Percentiles rank a stretch among this genome's conserved stretches.
Conservation (phyloP, 2,797 vertebrate genomes). For the Anabas testudineus region DNA sequence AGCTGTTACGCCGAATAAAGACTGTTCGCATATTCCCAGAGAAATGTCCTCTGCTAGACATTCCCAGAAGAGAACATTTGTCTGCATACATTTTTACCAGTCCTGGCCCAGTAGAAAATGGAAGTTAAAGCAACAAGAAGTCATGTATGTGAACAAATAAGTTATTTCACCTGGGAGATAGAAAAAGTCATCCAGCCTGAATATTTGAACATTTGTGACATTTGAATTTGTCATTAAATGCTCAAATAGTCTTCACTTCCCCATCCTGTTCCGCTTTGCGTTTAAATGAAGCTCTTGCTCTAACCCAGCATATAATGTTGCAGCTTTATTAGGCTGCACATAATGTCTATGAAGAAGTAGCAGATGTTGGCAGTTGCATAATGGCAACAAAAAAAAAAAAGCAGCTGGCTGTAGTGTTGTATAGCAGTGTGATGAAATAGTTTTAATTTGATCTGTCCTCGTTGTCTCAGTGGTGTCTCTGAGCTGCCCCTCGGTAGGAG, state of each 20-base stretch:
- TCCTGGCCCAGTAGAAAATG: slow-evolving; percentile 63
- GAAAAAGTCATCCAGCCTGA: slow-evolving; percentile 65
- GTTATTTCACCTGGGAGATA: slow-evolving; percentile 60
- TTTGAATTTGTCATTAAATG: slow-evolving; percentile 52
- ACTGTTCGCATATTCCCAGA: slow-evolving; percentile 81
- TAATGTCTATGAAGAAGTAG: slow-evolving; percentile 66
- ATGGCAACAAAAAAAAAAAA: slow-evolving; percentile 58
- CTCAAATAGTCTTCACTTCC: slow-evolving; percentile 19
- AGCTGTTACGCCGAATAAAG: slow-evolving; percentile 79
- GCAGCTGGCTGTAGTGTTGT: slow-evolving; percentile 60
- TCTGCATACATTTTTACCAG: slow-evolving; percentile 80
- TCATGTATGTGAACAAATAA: slow-evolving; percentile 65
- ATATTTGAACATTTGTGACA: slow-evolving; percentile 38
- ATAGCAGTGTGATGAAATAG: slow-evolving; percentile 71
- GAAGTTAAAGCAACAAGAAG: slow-evolving; percentile 76
- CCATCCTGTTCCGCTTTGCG: slow-evolving; percentile 38
- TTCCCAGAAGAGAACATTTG: slow-evolving; percentile 85
- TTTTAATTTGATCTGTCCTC: slow-evolving; percentile 78
- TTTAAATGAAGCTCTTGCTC: slow-evolving; percentile 56
- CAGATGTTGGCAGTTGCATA: slow-evolving; percentile 83
- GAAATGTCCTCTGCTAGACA: slow-evolving; percentile 76
- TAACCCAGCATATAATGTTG: slow-evolving; percentile 44
- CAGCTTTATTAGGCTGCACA: slow-evolving; percentile 63
- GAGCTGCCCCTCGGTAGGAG: slow-evolving; percentile 43
- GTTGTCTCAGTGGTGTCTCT: slow-evolving; percentile 57